Evolutionary conservation across 64 coral and sea anemone genomes (phyloP), one percentile per base, ranked within the genome.

Genomic region (Platygyra sinensis): DNA sequence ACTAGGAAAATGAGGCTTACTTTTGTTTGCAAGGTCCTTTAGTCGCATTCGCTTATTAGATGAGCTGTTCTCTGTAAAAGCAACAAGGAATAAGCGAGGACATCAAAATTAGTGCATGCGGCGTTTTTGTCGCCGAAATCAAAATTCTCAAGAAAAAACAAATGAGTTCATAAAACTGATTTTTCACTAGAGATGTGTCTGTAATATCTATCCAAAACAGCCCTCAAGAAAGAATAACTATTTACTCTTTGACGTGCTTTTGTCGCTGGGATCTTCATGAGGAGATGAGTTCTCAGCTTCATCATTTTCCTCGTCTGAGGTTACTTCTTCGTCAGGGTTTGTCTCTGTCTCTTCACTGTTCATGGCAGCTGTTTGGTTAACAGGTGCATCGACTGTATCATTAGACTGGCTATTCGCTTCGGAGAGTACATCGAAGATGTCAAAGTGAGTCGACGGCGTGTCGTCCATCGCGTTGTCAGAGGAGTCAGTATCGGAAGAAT

Each of bases 11-110:
- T 25, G n/a, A 7, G 65, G 4, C 81, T 85, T 85, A 85, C 81
- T 50, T 71, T 85, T 85, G 38, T 85, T 85, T 42, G 33, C 30
- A 76, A 30, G 3, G 39, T 76, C 50, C 74, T 88, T 64, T 4
- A 52, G 0, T 25, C 8, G 42, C 15, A 61, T 3, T 20, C 15
- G 51, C 54, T 60, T 39, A 14, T 30, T 28, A 57, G 51, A 7
- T 39, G 72, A 14, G 24, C 10, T 76, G 20, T 30, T 88, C 31
- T 61, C 74, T 88, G 46, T 49, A 86, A 86, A 22, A 11, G 50
- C 9, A 39, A 28, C 6, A 14, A 2, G 1, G 10, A 57, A 57
- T 57, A 13, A 0, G 10, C 10, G 15, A 57, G 54, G 15, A 57
- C 54, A 57, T 57, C 7, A 57, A 16, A 15, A 57, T 7, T 57